These are phyloP conservation scores for Microchirus variegatus DNA, from an alignment of 2,797 vertebrate genomes.

Conservation along the genomic window DNA sequence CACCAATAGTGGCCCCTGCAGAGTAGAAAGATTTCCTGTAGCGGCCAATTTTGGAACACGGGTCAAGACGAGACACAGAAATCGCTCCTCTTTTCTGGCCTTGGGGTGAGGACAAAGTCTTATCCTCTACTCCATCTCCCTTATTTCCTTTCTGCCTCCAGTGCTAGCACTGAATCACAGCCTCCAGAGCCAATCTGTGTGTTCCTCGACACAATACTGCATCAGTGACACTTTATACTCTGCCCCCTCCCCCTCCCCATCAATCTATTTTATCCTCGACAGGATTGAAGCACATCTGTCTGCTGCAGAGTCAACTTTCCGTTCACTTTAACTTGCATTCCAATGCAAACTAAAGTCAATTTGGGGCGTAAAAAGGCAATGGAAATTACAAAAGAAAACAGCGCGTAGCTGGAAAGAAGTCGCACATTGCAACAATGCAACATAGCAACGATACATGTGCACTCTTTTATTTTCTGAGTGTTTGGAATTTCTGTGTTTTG, in stretches of 20 bases:
- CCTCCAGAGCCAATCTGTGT: slow-evolving; percentile 52
- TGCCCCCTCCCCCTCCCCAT: slow-evolving; percentile 18
- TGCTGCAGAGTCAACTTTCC: neutral
- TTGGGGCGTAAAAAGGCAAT: neutral
- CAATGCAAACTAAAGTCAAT: neutral
- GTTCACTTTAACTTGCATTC: slow-evolving; percentile 6
- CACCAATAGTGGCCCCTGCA: slow-evolving; percentile 44
- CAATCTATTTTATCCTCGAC: slow-evolving; percentile 27
- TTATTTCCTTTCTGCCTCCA: slow-evolving; percentile 54
- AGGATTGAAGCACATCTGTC: slow-evolving; percentile 12
- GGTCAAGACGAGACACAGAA: slow-evolving; percentile 32
- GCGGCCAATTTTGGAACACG: slow-evolving; percentile 59
- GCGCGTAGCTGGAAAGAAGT: slow-evolving; percentile 16
- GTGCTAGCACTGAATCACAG: slow-evolving; percentile 34
- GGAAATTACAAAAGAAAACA: neutral
- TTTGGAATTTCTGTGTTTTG: slow-evolving; percentile 45
- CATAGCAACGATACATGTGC: slow-evolving; percentile 19
- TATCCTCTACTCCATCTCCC: slow-evolving; percentile 41
- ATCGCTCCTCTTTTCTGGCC: slow-evolving; percentile 19
- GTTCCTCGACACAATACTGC: slow-evolving; percentile 63
- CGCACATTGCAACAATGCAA: slow-evolving; percentile 27
- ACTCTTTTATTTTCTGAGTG: slow-evolving; percentile 23
- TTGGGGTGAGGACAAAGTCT: slow-evolving; percentile 39
- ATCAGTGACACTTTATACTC: slow-evolving; percentile 52
- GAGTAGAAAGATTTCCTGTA: slow-evolving; percentile 58